These are phyloP conservation scores for Chiroxiphia lanceolata DNA, from an alignment of 2,797 vertebrate genomes.

Conservation along the genomic window DNA sequence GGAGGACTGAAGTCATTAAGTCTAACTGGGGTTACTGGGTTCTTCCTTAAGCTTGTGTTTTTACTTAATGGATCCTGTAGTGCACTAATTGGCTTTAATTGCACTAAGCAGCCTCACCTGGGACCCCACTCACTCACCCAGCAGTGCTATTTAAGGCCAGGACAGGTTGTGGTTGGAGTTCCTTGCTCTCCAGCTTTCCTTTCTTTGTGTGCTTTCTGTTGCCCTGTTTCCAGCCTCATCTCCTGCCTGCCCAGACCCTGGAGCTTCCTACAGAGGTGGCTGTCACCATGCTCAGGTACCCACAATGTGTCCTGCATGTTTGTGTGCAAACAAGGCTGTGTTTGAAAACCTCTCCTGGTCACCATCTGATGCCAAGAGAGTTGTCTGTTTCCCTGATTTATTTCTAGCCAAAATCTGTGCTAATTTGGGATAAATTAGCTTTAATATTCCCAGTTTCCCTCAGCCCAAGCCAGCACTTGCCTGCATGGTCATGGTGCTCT, in stretches of 20 bases:
- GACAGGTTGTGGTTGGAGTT: accelerated
- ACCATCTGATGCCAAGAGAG: background rate
- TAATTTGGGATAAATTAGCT: background rate
- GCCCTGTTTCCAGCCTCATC: accelerated
- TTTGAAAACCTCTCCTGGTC: background rate
- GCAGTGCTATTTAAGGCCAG: background rate
- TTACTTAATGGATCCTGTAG: background rate
- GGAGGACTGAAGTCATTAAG: accelerated
- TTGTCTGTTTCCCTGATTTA: background rate
- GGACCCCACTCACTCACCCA: background rate
- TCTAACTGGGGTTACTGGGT: background rate
- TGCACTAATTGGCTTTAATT: background rate
- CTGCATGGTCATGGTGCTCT: background rate
- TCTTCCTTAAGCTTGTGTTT: background rate
- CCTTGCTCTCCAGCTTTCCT: accelerated
- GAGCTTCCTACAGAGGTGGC: accelerated
- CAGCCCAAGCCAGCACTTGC: background rate
- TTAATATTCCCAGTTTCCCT: background rate
- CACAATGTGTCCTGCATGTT: accelerated
- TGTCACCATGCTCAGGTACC: accelerated
- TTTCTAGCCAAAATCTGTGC: background rate
- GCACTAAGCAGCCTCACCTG: background rate
- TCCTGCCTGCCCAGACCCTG: no score
- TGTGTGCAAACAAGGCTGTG: background rate
- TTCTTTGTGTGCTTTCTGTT: accelerated